Base-by-base conservation (phyloP, 2,888 invertebrate species). In the Athalia circularis region DNA sequence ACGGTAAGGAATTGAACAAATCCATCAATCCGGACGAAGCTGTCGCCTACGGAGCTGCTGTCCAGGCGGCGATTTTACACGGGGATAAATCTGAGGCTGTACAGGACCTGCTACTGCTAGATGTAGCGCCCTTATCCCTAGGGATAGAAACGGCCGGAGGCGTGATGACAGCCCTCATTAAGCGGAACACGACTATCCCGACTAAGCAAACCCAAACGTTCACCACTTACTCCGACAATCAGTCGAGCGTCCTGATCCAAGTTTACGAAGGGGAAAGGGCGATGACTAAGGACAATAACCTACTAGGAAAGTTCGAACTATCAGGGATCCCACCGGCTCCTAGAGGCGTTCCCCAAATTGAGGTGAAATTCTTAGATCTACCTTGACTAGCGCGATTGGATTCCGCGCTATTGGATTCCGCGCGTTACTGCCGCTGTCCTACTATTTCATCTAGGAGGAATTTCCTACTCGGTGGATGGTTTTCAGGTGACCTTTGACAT, bases 21-120 rank as follows among this genome's bases (percentile, higher is more conserved):
- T 96, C 95, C 74, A 98, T 98, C 92, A 98, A 98, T 90, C 98
- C 97, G 54, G 98, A 98, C 91, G 98, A 98, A 91, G 98, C 98
- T 85, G 97, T 98, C 47, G 98, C 98, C 7, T 98, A 97, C 88
- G 97, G 97, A 84, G 97, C 97, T 77, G 97, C 97, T 83, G 97
- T 98, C 4, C 98, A 98, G 91, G 98, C 97, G 80, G 98, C 98
- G 86, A 98, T 97, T 87, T 92, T 98, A 88, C 95, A 96, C 89
- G 97, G 97, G 81, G 95, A 96, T 91, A 96, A 96, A 92, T 95
- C 95, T 15, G 95, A 95, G 90, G 95, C 95, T 88, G 95, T 98
- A 7, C 97, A 97, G 91, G 97, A 98, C 91, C 91, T 98, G 86
- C 92, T 98, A 80, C 93, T 98, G 86, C 94, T 98, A 80, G 98